Evolutionary conservation across 2,113 vertebrate species (phyloP).

Genomic region (Ctenomys sociabilis): DNA sequence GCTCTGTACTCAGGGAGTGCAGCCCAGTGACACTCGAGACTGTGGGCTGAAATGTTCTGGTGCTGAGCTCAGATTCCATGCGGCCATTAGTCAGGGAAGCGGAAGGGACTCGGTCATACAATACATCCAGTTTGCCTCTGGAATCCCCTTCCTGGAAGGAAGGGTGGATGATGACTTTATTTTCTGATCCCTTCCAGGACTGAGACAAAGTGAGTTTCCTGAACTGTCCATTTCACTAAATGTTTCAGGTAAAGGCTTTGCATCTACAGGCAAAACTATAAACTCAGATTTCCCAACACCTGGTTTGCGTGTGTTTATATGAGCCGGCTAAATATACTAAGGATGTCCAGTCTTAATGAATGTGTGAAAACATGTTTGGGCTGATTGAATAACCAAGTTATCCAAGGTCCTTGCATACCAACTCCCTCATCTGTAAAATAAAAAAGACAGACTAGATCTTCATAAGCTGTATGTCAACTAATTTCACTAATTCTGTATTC

Average conservation of each 20-base stretch:
- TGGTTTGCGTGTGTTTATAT: not conserved
- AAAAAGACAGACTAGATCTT: not conserved
- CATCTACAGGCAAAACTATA: not conserved
- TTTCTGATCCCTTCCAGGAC: constrained; percentile 48
- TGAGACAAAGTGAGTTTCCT: constrained; percentile 1
- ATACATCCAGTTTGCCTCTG: constrained; percentile 50
- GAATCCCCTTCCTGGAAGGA: constrained; percentile 64
- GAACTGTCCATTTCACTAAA: not conserved
- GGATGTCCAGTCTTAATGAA: not conserved
- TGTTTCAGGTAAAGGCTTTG: not conserved
- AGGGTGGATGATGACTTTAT: constrained; percentile 51
- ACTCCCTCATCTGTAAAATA: not conserved
- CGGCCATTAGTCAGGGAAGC: constrained; percentile 12
- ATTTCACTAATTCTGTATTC: not conserved
- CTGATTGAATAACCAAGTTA: not conserved
- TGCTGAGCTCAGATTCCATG: constrained; percentile 9
- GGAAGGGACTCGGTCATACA: constrained; percentile 63
- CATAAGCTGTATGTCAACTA: not conserved
- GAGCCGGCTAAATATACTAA: not conserved
- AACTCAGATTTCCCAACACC: not conserved
- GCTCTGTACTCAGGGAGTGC: not conserved
- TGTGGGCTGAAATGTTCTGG: not conserved
- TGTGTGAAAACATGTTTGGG: not conserved
- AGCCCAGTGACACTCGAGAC: constrained; percentile 49
- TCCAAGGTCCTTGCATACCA: not conserved